These are phyloP conservation scores for Sarcophilus harrisii DNA, from an alignment of 2,797 vertebrate genomes.

Conservation along the genomic window DNA sequence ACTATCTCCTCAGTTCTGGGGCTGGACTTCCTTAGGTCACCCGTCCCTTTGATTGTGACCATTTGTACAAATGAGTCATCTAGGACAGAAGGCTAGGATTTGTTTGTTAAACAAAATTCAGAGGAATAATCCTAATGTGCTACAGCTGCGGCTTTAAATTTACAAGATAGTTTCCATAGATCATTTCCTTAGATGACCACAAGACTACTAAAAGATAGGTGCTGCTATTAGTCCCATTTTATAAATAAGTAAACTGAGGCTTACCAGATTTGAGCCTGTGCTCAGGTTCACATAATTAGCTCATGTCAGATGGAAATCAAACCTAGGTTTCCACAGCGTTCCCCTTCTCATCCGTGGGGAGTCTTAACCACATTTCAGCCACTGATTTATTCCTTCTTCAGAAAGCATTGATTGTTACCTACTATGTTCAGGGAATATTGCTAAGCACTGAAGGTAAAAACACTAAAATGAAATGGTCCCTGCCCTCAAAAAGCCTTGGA, in stretches of 20 bases:
- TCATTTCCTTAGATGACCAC: not conserved
- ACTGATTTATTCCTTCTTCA: not conserved
- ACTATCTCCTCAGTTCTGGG: not conserved
- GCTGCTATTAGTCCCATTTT: not conserved
- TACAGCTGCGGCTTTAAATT: not conserved
- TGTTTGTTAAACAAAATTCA: not conserved
- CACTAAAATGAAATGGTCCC: not conserved
- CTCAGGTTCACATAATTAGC: not conserved
- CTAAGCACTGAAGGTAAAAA: not conserved
- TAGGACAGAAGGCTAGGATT: not conserved
- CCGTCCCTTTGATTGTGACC: not conserved
- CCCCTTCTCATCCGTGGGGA: not conserved
- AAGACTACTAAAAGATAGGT: not conserved
- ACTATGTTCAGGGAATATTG: not conserved
- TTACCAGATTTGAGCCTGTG: not conserved
- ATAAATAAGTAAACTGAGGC: not conserved
- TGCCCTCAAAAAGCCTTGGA: not conserved
- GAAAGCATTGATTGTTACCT: not conserved
- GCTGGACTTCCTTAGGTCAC: not conserved
- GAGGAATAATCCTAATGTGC: not conserved
- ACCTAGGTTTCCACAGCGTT: not conserved
- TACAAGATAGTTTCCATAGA: not conserved
- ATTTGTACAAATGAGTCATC: not conserved
- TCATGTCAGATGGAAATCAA: not conserved
- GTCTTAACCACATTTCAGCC: not conserved